Conservation (phyloP, 2,888 invertebrate genomes). For the Beris chalybata region DNA sequence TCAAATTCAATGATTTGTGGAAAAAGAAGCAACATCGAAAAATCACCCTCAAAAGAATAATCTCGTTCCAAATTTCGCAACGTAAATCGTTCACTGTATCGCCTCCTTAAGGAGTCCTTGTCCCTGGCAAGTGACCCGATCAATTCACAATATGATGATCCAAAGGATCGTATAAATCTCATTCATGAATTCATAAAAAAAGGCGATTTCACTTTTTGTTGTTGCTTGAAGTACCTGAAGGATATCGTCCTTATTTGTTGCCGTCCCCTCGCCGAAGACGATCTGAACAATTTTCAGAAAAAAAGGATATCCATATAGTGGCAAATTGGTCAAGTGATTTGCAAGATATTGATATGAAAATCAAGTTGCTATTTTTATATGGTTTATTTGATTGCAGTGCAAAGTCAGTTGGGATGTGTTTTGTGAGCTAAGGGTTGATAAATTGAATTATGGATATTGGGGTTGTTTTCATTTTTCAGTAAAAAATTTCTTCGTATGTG, state of each 20-base stretch:
- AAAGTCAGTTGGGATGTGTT: too few species aligned
- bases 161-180: slow-evolving; percentile 22
- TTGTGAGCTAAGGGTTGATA: too few species aligned
- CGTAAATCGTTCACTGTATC: slow-evolving; percentile 6
- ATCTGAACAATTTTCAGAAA: slow-evolving; percentile 3
- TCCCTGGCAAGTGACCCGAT: slow-evolving; percentile 24
- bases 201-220: neutral
- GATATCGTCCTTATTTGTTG: slow-evolving; percentile 2
- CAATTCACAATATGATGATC: slow-evolving; percentile 23
- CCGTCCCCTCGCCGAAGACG: neutral
- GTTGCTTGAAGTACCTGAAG: neutral
- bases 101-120: slow-evolving; percentile 11
- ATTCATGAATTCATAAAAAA: slow-evolving; percentile 24
- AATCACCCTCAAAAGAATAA: slow-evolving; percentile 33
- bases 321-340: slow-evolving; percentile 40
- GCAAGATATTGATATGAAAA: slow-evolving; percentile 39
- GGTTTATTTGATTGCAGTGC: slow-evolving; percentile 24
- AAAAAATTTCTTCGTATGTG: too few species aligned
- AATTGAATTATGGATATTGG: too few species aligned
- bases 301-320: slow-evolving; percentile 29
- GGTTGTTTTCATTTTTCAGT: too few species aligned
- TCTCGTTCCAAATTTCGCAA: slow-evolving; percentile 16
- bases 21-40: slow-evolving; percentile 24
- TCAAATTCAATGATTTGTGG: slow-evolving; percentile 34
- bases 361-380: slow-evolving; percentile 34